These are phyloP conservation scores for Agrypnus murinus DNA, from an alignment of 2,888 invertebrate genomes.

Conservation along the genomic window DNA sequence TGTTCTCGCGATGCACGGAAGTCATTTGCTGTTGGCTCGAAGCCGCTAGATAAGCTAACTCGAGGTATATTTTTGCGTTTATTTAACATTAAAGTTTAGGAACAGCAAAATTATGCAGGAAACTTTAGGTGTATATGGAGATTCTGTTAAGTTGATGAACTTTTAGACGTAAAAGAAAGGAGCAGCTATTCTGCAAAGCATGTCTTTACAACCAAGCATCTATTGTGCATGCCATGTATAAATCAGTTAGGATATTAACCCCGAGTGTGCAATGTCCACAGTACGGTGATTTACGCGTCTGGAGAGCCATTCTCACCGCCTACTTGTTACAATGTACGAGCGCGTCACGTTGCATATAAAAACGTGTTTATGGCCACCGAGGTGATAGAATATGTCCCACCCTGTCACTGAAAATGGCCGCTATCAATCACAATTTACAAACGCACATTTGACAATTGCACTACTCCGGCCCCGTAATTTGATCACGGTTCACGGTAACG, in stretches of 20 bases:
- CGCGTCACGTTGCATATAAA: slow-evolving; percentile 68
- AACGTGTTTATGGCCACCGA: slow-evolving; percentile 68
- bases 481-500: slow-evolving; percentile 65
- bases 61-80: slow-evolving; percentile 49
- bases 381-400: slow-evolving; percentile 68
- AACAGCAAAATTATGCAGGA: slow-evolving; percentile 40
- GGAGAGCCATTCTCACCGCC: slow-evolving; percentile 68
- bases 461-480: slow-evolving; percentile 62
- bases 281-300: slow-evolving; percentile 69
- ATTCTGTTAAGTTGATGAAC: slow-evolving; percentile 30
- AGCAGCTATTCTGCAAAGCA: slow-evolving; percentile 27
- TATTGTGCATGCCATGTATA: slow-evolving; percentile 62
- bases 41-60: slow-evolving; percentile 48
- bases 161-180: slow-evolving; percentile 37
- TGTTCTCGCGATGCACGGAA: slow-evolving; percentile 50
- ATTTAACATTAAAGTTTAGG: slow-evolving; percentile 41
- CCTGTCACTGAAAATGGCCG: slow-evolving; percentile 68
- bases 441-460: slow-evolving; percentile 61
- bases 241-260: slow-evolving; percentile 71
- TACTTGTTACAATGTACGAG: slow-evolving; percentile 68
- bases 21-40: slow-evolving; percentile 47
- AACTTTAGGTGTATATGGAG: slow-evolving; percentile 34
- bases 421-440: slow-evolving; percentile 69
- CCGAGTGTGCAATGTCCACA: slow-evolving; percentile 70
- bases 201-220: slow-evolving; percentile 42